A percentile compares a stretch with the other conserved stretches of the same genome.
phyloP scores from a whole-genome alignment of 1,140 invertebrate genomes.

The Drosophila bipectinata region DNA sequence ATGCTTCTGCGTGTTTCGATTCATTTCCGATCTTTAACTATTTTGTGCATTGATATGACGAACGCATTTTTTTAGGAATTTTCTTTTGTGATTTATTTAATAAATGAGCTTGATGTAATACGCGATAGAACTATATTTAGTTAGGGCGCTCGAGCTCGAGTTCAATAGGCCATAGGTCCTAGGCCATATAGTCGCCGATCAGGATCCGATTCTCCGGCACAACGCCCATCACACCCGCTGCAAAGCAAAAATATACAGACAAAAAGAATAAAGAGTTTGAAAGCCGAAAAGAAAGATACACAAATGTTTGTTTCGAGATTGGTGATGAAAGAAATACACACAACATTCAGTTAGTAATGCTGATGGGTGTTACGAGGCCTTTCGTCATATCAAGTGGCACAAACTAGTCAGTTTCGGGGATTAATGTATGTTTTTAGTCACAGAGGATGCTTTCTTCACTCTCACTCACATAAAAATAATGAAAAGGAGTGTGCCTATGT shows the following conservation, averaged over 20 bases:
- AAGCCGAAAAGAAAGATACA: conserved; percentile 24
- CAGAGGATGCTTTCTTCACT: conserved; percentile 41
- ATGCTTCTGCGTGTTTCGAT: conserved; percentile 13
- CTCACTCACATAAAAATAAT: conserved; percentile 55
- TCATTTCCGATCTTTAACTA: conserved; percentile 32
- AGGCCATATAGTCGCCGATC: conserved; percentile 84
- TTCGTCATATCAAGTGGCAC: conserved; percentile 78
- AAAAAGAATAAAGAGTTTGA: conserved; percentile 48
- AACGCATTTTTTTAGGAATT: conserved; percentile 31
- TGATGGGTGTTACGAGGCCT: conserved; percentile 12
- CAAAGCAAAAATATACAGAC: conserved; percentile 47
- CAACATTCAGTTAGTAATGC: conserved; percentile 37
- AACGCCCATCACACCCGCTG: conserved; percentile 83
- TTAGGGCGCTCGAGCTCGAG: conserved; percentile 16
- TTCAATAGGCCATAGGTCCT: conserved; percentile 34
- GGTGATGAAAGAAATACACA: conserved; percentile 2
- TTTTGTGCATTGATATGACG: conserved; percentile 74
- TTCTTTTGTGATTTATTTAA: conserved; percentile 29
- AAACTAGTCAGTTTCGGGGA: conserved; percentile 80
- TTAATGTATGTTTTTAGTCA: conserved; percentile 31
- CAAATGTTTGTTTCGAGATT: conserved; percentile 14
- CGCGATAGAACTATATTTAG: conserved; percentile 42
- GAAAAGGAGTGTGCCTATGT: conserved; percentile 21
- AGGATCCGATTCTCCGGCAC: conserved; percentile 84
- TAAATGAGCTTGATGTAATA: conserved; percentile 51